Base-by-base conservation (phyloP, 2,797 vertebrate genomes). In the Coregonus ussuriensis region DNA sequence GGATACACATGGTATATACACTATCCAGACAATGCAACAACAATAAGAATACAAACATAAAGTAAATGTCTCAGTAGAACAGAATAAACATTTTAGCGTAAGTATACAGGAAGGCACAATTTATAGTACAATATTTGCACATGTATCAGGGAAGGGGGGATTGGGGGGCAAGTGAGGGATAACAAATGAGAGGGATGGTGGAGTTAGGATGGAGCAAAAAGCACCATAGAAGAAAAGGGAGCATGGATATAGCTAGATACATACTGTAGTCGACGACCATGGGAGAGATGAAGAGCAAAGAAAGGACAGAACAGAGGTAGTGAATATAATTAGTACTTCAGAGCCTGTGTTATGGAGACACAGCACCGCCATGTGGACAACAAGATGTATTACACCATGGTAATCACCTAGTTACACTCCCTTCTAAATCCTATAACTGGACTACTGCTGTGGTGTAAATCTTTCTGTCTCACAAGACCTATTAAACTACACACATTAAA, bases 281-380 rank as follows among this genome's bases (percentile, higher is more conserved):
- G 47, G 67, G 65, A 33, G 6, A 4, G 37, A 35, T 35, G 18
- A 68, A 41, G n/a, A 14, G 14, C 86, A 88, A 3, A 35, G 83
- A 86, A 84, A 85, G 85, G 88, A 80, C 72, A 69, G 78, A 76
- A 75, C 65, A 74, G 72, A 77, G 15, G 74, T 1, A 0, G 74
- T 73, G 59, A 77, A 83, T 81, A 3, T 72, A 25, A 4, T 25
- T 29, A 65, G 62, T 15, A 4, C 1, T 29, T 59, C 9, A 7
- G 51, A 0, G 73, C 18, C 74, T 33, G 31, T 21, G 4, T 67
- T 74, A 63, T 85, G 88, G 90, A 79, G 73, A 69, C 83, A 91
- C 86, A 93, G 91, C 85, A 67, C 88, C 90, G 70, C 85, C 92
- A 81, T 80, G 91, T 91, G 93, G 89, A 54, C 0, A 11, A 14